phyloP scores from a whole-genome alignment of 2,113 vertebrate genomes.

The Eubucco bourcierii region DNA sequence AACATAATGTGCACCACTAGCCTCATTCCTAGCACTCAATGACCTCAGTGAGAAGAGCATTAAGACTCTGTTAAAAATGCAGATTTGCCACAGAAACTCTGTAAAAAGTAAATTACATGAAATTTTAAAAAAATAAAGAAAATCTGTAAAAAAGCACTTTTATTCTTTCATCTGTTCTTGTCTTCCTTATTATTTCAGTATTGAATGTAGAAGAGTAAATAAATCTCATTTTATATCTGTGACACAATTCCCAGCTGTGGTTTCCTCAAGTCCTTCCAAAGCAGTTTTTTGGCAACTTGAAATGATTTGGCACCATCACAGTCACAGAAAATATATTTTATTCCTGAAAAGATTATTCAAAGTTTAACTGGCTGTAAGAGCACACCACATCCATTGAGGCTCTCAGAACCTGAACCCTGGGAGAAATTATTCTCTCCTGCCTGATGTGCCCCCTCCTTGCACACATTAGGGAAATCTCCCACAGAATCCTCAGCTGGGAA shows the following conservation, averaged over 20 bases:
- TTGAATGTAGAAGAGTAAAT: constrained; percentile 56
- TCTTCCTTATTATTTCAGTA: constrained; percentile 53
- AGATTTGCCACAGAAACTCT: constrained; percentile 39
- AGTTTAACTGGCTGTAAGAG: constrained; percentile 52
- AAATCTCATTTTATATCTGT: constrained; percentile 68
- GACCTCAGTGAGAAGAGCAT: background rate
- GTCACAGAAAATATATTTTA: constrained; percentile 65
- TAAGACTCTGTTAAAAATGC: constrained; percentile 5
- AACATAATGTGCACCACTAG: background rate
- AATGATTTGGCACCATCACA: constrained; percentile 58
- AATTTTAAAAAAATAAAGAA: background rate
- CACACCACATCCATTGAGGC: background rate
- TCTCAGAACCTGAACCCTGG: background rate
- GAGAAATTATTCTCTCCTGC: background rate
- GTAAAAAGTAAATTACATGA: background rate
- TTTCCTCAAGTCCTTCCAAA: constrained; percentile 63
- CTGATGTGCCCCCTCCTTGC: background rate
- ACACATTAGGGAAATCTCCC: background rate
- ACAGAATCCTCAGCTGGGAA: background rate
- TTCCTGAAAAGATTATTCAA: constrained; percentile 68
- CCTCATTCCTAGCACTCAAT: background rate
- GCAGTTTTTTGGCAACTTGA: constrained; percentile 55
- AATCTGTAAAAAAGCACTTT: constrained; percentile 12
- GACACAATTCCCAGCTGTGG: constrained; percentile 68
- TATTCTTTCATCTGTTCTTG: constrained; percentile 54